Evolutionary conservation across 2,888 invertebrate genomes (phyloP), one percentile per base, ranked within the genome.

Genomic region (Rhamnusium bicolor): DNA sequence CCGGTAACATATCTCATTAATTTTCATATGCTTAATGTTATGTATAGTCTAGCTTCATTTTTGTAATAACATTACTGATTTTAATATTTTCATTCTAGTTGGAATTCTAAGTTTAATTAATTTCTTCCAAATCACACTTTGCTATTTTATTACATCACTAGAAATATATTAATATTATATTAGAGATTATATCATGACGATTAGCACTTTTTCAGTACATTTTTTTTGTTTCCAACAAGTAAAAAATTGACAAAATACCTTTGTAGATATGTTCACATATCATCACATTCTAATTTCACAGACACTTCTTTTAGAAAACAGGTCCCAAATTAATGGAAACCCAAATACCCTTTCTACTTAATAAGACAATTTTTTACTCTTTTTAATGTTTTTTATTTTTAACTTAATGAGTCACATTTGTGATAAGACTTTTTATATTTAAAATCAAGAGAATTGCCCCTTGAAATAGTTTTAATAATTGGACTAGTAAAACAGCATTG

Each of bases 241-340:
- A 65, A 65, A 65, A 65, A 65, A 65, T 53, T 65, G 65, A 53
- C 65, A 53, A 54, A 53, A 32, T 40, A 63, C 53, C 53, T 8
- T 29, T 8, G 18, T 5, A 27, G 65, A 65, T 65, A 65, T 65
- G 65, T 65, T 8, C 14, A 19, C 53, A 53, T 40, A 53, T 40
- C 65, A 65, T 54, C 65, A 65, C 53, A 53, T 65, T 27, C 51
- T 32, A 19, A 53, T 65, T 19, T 53, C 53, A 65, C 53, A 53
- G 65, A 53, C 19, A 29, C 32, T 29, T 32, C 18, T 14, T 8
- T 27, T 32, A 7, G 29, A 14, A 58, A 29, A 40, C n/a, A 2
- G n/a, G n/a, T 40, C 40, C 40, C 40, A 40, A 40, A 2, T n/a
- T 24, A 54, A n/a, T 24, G 54, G 24, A 21, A 54, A 58, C 12